phyloP scores from a whole-genome alignment of 2,888 invertebrate species.

The Spisula subtruncata region DNA sequence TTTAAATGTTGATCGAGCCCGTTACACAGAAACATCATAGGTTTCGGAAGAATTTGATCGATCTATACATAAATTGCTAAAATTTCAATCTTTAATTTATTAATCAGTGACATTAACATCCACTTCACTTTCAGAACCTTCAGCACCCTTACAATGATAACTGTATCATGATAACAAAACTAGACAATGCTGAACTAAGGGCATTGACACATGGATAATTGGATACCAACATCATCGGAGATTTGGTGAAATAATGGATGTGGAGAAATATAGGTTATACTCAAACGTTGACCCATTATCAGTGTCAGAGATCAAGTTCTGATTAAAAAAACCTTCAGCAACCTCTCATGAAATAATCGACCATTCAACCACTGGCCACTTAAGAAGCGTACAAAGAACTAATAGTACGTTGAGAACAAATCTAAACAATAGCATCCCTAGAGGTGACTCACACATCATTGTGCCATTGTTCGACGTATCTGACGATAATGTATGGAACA shows the following conservation, averaged over 20 bases:
- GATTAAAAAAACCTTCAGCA: background rate
- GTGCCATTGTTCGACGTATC: background rate
- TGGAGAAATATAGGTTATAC: background rate
- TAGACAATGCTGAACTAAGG: background rate
- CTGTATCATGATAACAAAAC: too few species aligned
- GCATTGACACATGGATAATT: background rate
- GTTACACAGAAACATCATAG: too few species aligned
- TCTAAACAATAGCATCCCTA: background rate
- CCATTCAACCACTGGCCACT: background rate
- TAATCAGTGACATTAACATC: too few species aligned
- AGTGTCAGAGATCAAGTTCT: background rate
- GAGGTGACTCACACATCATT: conserved; percentile 2
- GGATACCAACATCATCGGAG: background rate
- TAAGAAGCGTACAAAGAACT: background rate
- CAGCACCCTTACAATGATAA: too few species aligned
- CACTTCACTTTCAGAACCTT: too few species aligned
- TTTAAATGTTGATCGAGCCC: too few species aligned
- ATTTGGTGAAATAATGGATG: background rate
- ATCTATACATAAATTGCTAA: too few species aligned
- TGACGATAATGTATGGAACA: background rate
- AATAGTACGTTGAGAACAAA: background rate
- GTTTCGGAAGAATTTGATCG: too few species aligned
- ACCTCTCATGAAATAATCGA: conserved; percentile 1
- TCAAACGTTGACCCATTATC: background rate
- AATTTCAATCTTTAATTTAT: too few species aligned